Conservation (phyloP, 2,113 vertebrate genomes). For the Cyphomyrus discorhynchus region DNA sequence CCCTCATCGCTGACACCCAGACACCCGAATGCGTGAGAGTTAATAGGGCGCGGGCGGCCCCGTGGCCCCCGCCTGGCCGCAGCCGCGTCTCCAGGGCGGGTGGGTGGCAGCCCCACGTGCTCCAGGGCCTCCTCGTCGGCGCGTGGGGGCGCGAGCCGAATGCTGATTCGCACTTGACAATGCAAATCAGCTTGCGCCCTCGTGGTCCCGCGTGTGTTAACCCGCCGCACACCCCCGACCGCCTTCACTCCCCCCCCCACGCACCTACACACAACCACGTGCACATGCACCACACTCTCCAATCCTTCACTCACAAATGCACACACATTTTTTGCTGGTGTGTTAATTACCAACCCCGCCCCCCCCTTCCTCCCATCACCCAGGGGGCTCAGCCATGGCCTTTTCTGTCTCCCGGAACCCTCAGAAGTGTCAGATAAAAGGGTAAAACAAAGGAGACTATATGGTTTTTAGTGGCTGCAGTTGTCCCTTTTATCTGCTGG, state of each 20-base stretch:
- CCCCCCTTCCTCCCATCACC: background rate
- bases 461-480: background rate
- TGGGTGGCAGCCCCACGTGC: background rate
- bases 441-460: background rate
- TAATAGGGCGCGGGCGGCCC: slow-evolving; percentile 12
- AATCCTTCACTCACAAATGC: background rate
- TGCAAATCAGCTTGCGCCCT: slow-evolving; percentile 18
- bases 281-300: background rate
- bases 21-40: slow-evolving; percentile 12
- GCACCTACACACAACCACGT: slow-evolving; percentile 6
- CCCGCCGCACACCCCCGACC: background rate
- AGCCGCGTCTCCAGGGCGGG: background rate
- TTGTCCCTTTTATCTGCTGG: background rate
- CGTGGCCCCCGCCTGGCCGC: background rate
- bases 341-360: background rate
- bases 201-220: background rate
- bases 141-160: background rate
- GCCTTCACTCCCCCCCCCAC: slow-evolving; percentile 10
- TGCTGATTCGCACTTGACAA: slow-evolving; percentile 27
- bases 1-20: background rate
- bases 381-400: background rate
- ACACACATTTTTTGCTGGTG: background rate
- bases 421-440: slow-evolving; percentile 17
- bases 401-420: background rate
- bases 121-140: too few species aligned